These are phyloP conservation scores for Istiophorus platypterus DNA, from an alignment of 2,113 vertebrate species.

Conservation along the genomic window DNA sequence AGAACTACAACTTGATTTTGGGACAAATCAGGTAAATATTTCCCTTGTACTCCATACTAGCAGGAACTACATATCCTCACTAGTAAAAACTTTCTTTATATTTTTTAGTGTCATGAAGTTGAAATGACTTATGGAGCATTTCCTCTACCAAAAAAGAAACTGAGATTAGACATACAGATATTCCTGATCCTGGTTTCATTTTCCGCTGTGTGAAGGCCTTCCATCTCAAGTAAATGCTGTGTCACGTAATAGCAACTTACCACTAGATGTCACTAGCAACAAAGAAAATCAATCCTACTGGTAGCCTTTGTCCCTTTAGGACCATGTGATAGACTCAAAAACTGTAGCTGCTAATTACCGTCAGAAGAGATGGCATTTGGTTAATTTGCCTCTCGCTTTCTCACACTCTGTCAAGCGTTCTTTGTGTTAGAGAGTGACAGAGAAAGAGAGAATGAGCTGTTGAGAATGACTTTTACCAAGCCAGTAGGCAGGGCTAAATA, in stretches of 20 bases:
- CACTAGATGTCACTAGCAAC: constrained; percentile 78
- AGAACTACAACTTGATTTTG: neutral
- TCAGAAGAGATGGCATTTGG: constrained; percentile 27
- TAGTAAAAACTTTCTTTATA: neutral
- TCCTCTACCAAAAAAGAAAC: neutral
- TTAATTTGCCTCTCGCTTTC: constrained; percentile 28
- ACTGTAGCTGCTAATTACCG: constrained; percentile 18
- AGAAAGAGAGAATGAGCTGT: neutral
- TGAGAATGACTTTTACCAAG: neutral
- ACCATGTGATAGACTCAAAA: constrained; percentile 31
- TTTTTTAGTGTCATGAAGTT: neutral
- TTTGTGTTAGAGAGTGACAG: constrained; percentile 3
- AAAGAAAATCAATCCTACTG: constrained; percentile 49
- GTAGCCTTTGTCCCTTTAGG: constrained; percentile 57
- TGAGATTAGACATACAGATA: too few species aligned
- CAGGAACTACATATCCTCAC: neutral
- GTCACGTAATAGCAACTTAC: constrained; percentile 17
- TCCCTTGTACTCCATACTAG: neutral
- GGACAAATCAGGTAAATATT: too few species aligned
- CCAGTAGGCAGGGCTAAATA: neutral
- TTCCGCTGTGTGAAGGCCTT: neutral
- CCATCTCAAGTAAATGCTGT: neutral
- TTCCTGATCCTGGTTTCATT: neutral
- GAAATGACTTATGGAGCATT: neutral
- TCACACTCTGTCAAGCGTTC: constrained; percentile 7